Evolutionary conservation across 2,888 invertebrate genomes (phyloP).

Genomic region (Synanthedon andrenaeformis): DNA sequence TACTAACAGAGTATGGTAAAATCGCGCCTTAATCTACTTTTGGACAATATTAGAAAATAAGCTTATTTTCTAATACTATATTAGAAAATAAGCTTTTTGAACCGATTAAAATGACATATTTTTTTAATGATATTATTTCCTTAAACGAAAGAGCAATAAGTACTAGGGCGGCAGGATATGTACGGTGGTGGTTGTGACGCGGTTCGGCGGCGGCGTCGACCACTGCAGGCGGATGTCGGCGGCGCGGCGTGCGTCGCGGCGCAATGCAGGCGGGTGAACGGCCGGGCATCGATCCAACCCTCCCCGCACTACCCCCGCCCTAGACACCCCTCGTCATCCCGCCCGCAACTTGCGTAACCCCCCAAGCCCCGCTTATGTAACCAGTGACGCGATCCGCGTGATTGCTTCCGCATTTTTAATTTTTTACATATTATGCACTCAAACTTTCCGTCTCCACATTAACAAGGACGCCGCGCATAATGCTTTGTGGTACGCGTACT

Average conservation of each 20-base stretch:
- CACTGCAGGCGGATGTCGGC: conserved; percentile 15
- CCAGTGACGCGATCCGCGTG: conserved; percentile 45
- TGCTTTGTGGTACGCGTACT: too few species aligned
- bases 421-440: conserved; percentile 6
- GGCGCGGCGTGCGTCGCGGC: conserved; percentile 29
- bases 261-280: conserved; percentile 70
- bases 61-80: too few species aligned
- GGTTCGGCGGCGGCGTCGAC: conserved; percentile 11
- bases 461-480: too few species aligned
- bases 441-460: too few species aligned
- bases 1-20: too few species aligned
- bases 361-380: conserved; percentile 52
- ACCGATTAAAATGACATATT: too few species aligned
- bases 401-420: conserved; percentile 33
- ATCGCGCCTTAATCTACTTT: too few species aligned
- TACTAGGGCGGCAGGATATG: conserved; percentile 44
- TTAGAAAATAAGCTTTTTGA: too few species aligned
- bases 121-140: not conserved
- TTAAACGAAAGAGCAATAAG: conserved; percentile 11
- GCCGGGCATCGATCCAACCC: conserved; percentile 61
- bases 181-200: conserved; percentile 17
- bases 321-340: conserved; percentile 16
- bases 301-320: conserved; percentile 14
- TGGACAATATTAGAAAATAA: too few species aligned
- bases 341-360: conserved; percentile 40